Percentiles rank a stretch among this genome's conserved stretches.
Evolutionary conservation across 2,113 vertebrate species (phyloP).

Genomic region (Lasiurus cinereus): DNA sequence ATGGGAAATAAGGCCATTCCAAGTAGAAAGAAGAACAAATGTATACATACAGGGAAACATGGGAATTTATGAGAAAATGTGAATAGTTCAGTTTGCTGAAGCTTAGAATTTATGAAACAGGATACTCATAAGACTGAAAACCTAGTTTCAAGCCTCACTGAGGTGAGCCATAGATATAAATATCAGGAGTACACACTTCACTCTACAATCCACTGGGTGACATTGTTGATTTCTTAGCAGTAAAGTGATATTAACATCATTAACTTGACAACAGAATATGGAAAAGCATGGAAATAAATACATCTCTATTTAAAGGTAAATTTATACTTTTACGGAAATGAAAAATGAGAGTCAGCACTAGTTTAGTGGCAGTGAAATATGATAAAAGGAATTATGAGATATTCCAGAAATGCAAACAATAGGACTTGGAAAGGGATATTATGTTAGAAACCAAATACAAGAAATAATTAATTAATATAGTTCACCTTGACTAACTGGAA

Average conservation of each 20-base stretch:
- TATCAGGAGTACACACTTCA: not conserved
- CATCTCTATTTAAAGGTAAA: not conserved
- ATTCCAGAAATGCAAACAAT: not conserved
- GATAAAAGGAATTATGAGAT: not conserved
- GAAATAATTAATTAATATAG: not conserved
- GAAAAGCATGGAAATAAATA: not conserved
- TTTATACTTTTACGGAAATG: not conserved
- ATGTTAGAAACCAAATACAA: not conserved
- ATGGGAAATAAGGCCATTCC: not conserved
- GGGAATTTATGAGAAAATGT: not conserved
- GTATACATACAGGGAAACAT: not conserved
- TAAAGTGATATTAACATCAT: not conserved
- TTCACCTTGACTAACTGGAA: not conserved
- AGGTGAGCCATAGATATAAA: not conserved
- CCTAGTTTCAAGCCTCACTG: not conserved
- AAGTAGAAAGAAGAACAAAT: not conserved
- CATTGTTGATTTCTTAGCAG: not conserved
- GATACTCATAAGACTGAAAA: not conserved
- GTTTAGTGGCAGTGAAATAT: not conserved
- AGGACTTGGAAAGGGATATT: not conserved
- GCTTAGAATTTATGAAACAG: not conserved
- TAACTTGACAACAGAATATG: not conserved
- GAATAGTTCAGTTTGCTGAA: not conserved
- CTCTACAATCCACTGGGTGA: not conserved
- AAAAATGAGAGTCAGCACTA: not conserved